Base-by-base conservation (phyloP, 1,140 invertebrate species). In the Polyergus mexicanus region DNA sequence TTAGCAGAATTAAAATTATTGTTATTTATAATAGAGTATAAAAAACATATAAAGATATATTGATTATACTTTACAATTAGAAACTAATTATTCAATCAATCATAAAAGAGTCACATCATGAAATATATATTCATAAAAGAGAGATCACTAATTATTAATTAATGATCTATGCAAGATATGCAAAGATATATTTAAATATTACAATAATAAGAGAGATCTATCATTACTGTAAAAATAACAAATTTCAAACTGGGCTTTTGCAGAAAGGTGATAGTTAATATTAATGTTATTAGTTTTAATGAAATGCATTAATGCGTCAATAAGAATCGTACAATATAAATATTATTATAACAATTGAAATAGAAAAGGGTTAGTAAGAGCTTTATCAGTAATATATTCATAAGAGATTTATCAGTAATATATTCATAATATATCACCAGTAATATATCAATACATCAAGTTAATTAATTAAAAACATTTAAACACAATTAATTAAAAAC, bases 61-160 rank as follows among this genome's bases (percentile, higher is more conserved):
- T n/a, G n/a, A 80, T 68, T 25, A 80, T 51, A 60, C 58, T 44
- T 13, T 16, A 35, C 8, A 38, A 62, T 76, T 60, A 35, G 25
- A 62, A 35, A 77, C 4, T 47, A n/a, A 38, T 38, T 22, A 38
- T 16, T 3, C 3, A 4, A 13, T 60, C 10, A 75, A 76, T 62
- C 2, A 41, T 75, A 38, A 60, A 10, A 60, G 44, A 72, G 11
- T 54, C 28, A 10, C n/a, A 35, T 63, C 16, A 19, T 63, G 13
- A 16, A 63, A 56, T 38, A 38, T 3, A 35, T 35, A 54, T 35
- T n/a, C 7, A 38, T 28, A 16, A 63, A 63, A 28, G 16, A 51
- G n/a, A 3, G 2, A 58, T 51, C 5, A 35, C 13, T n/a, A 56
- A 74, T 74, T 74, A 58, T 38, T 38, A 13, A 74, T n/a, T n/a